Conservation (phyloP, 2,113 vertebrate species). For the Ranitomeya variabilis region DNA sequence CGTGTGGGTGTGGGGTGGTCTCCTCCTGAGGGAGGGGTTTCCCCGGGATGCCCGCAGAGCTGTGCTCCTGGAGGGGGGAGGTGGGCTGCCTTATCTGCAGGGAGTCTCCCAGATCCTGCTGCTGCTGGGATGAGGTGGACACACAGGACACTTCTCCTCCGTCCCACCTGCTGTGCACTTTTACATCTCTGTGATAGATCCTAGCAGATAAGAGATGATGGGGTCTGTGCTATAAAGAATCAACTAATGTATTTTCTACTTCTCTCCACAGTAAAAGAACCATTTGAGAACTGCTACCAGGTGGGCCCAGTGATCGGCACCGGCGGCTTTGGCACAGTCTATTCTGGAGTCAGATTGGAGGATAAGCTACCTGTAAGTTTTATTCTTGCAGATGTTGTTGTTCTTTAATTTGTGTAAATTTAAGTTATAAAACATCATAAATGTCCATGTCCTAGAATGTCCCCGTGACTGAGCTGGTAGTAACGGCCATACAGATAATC, state of each 20-base stretch:
- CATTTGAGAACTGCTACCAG: conserved; percentile 62
- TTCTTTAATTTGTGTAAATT: too few species aligned
- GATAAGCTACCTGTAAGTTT: conserved; percentile 65
- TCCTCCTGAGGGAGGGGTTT: conserved; percentile 56
- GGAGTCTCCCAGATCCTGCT: conserved; percentile 37
- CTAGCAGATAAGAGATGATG: conserved; percentile 9
- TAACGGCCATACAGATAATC: too few species aligned
- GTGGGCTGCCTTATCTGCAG: conserved; percentile 9
- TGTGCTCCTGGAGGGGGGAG: not conserved
- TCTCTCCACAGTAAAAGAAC: conserved; percentile 52
- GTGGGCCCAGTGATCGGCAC: conserved; percentile 63
- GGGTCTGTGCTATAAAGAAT: not conserved
- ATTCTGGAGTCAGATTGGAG: conserved; percentile 60
- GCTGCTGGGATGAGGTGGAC: not conserved
- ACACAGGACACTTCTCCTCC: too few species aligned
- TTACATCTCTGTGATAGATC: conserved; percentile 13
- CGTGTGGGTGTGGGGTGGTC: conserved; percentile 42
- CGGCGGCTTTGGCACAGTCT: conserved; percentile 67
- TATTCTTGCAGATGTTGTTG: not conserved
- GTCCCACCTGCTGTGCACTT: conserved; percentile 13
- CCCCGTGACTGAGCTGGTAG: too few species aligned
- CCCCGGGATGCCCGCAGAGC: conserved; percentile 41
- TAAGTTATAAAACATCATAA: too few species aligned
- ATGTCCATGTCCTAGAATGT: too few species aligned
- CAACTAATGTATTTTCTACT: not conserved